phyloP scores from a whole-genome alignment of 2,797 vertebrate species.

The Zenarchopterus dispar region DNA sequence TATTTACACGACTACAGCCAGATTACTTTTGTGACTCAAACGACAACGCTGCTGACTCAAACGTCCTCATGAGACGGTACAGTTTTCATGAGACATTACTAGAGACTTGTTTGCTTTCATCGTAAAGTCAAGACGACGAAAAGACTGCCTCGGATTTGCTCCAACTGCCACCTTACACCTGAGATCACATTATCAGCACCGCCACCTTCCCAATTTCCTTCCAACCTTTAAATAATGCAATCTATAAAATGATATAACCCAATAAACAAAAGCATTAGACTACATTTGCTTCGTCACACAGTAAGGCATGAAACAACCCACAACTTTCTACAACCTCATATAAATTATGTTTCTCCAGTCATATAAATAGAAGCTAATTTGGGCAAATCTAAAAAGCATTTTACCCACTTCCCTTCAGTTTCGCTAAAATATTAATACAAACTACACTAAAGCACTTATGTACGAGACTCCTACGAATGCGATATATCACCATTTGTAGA shows the following conservation, averaged over 20 bases:
- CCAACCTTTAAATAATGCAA: slow-evolving; percentile 9
- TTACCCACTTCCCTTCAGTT: slow-evolving; percentile 4
- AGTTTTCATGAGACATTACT: no score
- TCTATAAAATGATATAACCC: slow-evolving; percentile 11
- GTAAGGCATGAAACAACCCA: slow-evolving; percentile 40
- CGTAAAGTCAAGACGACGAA: no score
- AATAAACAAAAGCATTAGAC: slow-evolving; percentile 14
- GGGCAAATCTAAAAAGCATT: slow-evolving; percentile 14
- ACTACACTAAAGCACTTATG: neutral
- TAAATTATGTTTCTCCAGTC: slow-evolving; percentile 4
- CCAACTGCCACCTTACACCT: no score
- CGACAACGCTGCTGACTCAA: no score
- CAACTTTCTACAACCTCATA: slow-evolving; percentile 5
- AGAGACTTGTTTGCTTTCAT: no score
- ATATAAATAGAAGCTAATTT: neutral
- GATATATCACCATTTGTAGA: slow-evolving; percentile 1
- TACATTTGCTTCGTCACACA: slow-evolving; percentile 20
- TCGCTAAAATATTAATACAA: slow-evolving; percentile 7
- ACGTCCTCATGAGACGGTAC: no score
- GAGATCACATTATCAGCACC: no score
- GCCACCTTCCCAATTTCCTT: no score
- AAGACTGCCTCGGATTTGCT: no score
- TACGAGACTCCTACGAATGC: neutral
- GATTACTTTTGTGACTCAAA: no score
- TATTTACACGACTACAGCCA: no score